These are phyloP conservation scores for Euplagia quadripunctaria DNA, from an alignment of 2,888 invertebrate genomes.

Conservation along the genomic window DNA sequence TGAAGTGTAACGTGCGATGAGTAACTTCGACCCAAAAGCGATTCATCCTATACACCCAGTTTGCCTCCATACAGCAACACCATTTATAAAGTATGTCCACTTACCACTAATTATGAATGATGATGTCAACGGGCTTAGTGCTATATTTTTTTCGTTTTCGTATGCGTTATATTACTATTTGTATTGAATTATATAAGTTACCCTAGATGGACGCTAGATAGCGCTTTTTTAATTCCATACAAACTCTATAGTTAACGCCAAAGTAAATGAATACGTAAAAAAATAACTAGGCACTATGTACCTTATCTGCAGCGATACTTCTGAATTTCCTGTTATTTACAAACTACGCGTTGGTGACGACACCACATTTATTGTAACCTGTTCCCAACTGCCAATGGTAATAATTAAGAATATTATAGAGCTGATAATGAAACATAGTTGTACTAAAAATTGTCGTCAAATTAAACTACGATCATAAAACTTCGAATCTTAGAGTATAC, in stretches of 20 bases:
- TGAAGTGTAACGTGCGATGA: not conserved
- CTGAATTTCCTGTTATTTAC: slow-evolving; percentile 6
- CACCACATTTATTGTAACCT: slow-evolving; percentile 42
- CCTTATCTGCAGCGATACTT: not conserved
- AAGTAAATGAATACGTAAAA: not conserved
- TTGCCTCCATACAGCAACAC: not conserved
- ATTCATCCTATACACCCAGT: not conserved
- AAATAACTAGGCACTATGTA: not conserved
- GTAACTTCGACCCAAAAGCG: too few relatives aligned
- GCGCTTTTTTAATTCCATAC: not conserved
- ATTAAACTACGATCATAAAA: slow-evolving; percentile 37
- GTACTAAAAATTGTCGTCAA: slow-evolving; percentile 31
- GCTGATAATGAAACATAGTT: slow-evolving; percentile 36
- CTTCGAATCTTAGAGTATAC: slow-evolving; percentile 27
- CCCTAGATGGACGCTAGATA: not conserved
- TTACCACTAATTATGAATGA: not conserved
- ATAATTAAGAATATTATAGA: slow-evolving; percentile 45
- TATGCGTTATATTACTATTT: not conserved
- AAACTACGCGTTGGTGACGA: slow-evolving; percentile 16
- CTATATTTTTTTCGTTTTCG: not conserved
- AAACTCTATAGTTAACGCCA: not conserved
- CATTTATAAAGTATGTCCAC: not conserved
- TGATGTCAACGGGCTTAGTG: not conserved
- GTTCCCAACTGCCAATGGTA: slow-evolving; percentile 58
- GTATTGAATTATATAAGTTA: not conserved